Conservation (phyloP, 2,888 invertebrate species). For the Rhopalosiphum nymphaeae region DNA sequence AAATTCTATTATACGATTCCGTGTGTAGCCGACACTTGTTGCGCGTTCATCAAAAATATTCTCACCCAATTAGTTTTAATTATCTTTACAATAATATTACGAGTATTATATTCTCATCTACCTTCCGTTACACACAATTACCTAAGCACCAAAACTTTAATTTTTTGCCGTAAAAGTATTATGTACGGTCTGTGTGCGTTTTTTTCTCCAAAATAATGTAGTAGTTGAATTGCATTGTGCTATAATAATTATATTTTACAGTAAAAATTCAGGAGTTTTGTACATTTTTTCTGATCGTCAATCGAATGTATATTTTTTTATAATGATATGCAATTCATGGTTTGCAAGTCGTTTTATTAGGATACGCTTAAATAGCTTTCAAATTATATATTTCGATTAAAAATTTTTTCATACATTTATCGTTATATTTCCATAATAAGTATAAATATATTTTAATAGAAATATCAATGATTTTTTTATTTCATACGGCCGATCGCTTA, state of each 20-base stretch:
- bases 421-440: not conserved
- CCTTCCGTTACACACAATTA: not conserved
- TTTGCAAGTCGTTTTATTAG: not conserved
- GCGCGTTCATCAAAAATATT: constrained; percentile 16
- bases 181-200: not conserved
- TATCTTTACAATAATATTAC: not conserved
- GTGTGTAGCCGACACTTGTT: not conserved
- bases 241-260: not conserved
- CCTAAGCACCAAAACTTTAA: not conserved
- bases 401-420: not conserved
- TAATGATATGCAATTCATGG: not conserved
- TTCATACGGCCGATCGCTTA: not conserved
- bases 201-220: not conserved
- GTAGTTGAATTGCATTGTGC: not conserved
- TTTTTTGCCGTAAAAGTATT: not conserved
- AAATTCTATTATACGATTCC: not conserved
- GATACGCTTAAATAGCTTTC: not conserved
- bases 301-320: not conserved
- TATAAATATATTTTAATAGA: not conserved
- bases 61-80: constrained; percentile 6
- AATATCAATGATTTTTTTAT: not conserved
- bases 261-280: not conserved
- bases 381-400: not conserved
- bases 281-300: not conserved
- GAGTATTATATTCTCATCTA: not conserved